phyloP scores from a whole-genome alignment of 2,113 vertebrate genomes.

The Microtus richardsoni region DNA sequence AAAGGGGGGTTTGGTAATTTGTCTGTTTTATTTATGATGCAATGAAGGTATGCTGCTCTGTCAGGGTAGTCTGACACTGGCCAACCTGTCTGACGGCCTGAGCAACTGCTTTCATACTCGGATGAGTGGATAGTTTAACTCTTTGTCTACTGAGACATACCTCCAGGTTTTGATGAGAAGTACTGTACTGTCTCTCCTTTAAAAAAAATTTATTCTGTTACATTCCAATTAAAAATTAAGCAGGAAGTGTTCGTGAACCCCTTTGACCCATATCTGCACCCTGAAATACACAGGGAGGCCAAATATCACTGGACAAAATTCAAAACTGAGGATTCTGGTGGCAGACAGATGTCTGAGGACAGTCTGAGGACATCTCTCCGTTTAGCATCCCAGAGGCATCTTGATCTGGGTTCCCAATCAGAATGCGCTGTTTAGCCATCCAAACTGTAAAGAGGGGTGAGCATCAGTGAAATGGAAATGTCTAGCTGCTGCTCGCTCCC shows the following conservation, averaged over 20 bases:
- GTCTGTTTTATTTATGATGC: conserved; percentile 99
- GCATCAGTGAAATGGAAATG: background rate
- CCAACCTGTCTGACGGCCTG: conserved; percentile 96
- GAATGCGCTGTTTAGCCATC: conserved; percentile 63
- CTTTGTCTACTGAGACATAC: conserved; percentile 87
- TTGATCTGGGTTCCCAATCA: conserved; percentile 54
- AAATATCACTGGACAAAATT: conserved; percentile 60
- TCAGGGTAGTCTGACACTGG: conserved; percentile 97
- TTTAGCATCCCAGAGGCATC: background rate
- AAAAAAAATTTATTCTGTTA: background rate
- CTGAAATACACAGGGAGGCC: conserved; percentile 61
- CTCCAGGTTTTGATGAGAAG: conserved; percentile 55
- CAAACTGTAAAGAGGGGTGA: background rate
- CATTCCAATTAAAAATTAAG: conserved; percentile 62
- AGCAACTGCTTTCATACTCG: conserved; percentile 97
- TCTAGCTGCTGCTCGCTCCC: background rate
- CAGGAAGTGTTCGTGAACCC: conserved; percentile 68
- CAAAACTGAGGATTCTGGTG: conserved; percentile 70
- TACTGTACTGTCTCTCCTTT: background rate
- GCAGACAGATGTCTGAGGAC: conserved; percentile 49
- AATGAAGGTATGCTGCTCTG: conserved; percentile 97
- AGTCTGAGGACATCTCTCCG: background rate
- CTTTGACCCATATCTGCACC: conserved; percentile 67
- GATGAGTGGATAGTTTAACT: conserved; percentile 94
- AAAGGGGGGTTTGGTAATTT: conserved; percentile 90